Evolutionary conservation across 2,888 invertebrate genomes (phyloP).

Genomic region (Melanophora roralis): DNA sequence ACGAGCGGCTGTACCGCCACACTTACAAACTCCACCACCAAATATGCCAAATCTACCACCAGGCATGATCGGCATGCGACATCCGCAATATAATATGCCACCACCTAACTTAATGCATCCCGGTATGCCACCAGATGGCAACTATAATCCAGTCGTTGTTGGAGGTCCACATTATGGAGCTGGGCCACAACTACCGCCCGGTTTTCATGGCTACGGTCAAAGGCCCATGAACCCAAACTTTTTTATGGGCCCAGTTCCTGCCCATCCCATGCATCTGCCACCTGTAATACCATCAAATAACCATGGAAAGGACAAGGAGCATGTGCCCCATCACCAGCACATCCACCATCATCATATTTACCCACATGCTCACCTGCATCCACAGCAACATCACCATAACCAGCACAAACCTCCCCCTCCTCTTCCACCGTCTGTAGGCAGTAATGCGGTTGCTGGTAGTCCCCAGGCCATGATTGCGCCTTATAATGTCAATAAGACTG

Average conservation of each 20-base stretch:
- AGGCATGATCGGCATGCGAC: conserved; percentile 66
- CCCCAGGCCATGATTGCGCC: conserved; percentile 67
- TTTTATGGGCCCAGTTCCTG: conserved; percentile 44
- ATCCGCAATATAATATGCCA: conserved; percentile 66
- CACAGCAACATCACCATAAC: conserved; percentile 15
- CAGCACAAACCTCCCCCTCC: conserved; percentile 57
- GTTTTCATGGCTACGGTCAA: conserved; percentile 46
- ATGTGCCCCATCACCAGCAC: conserved; percentile 25
- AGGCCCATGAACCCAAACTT: conserved; percentile 46
- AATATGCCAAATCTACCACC: conserved; percentile 60
- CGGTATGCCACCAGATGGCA: conserved; percentile 29
- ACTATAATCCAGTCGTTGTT: conserved; percentile 11
- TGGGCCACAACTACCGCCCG: conserved; percentile 44
- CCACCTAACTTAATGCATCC: conserved; percentile 61
- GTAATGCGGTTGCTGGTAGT: conserved; percentile 40
- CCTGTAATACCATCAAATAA: conserved; percentile 26
- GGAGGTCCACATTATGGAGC: conserved; percentile 17
- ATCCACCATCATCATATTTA: conserved; percentile 5
- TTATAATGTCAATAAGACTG: conserved; percentile 66
- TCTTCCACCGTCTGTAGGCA: conserved; percentile 43
- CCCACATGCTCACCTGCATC: not conserved
- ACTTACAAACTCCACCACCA: conserved; percentile 45
- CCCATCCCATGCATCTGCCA: conserved; percentile 44
- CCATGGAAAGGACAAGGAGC: conserved; percentile 40
- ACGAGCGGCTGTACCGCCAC: conserved; percentile 56